phyloP scores from a whole-genome alignment of 1,140 invertebrate species.

The Pomacea maculata region DNA sequence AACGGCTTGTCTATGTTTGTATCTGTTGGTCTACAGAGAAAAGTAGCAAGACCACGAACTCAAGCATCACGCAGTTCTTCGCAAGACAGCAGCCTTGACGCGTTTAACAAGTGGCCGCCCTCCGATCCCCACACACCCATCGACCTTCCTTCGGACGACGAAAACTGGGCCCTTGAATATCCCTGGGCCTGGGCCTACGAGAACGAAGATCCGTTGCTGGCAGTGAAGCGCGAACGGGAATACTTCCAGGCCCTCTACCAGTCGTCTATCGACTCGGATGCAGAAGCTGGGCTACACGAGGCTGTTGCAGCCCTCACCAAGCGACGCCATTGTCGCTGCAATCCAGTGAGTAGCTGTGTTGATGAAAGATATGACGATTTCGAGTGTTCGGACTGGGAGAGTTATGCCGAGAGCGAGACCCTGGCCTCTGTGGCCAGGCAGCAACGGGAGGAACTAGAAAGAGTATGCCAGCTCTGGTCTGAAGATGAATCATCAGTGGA shows the following conservation, averaged over 20 bases:
- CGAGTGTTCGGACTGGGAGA: conserved; percentile 8
- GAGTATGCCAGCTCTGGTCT: conserved; percentile 4
- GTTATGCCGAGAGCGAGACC: conserved; percentile 2
- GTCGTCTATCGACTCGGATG: conserved; percentile 9
- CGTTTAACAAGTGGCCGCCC: conserved; percentile 11
- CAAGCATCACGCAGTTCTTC: conserved; percentile 11
- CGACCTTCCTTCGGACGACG: conserved; percentile 17
- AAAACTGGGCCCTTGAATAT: conserved; percentile 26
- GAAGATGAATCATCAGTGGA: conserved; percentile 15
- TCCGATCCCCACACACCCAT: conserved; percentile 8
- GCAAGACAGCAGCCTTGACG: conserved; percentile 6
- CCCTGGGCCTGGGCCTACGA: conserved; percentile 33
- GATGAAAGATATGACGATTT: not conserved
- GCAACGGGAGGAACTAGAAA: conserved; percentile 10
- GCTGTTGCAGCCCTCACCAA: not conserved
- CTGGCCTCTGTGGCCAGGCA: conserved; percentile 3
- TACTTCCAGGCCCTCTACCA: conserved; percentile 14
- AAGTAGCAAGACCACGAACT: too few species aligned
- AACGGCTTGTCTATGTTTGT: too few species aligned
- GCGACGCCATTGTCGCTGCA: not conserved
- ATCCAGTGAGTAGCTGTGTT: not conserved
- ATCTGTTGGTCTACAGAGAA: too few species aligned
- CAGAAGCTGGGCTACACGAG: not conserved
- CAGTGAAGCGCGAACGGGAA: conserved; percentile 4
- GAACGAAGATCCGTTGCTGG: conserved; percentile 21